These are phyloP conservation scores for Acanthosoma haemorrhoidale DNA, from an alignment of 2,888 invertebrate genomes.

Conservation along the genomic window DNA sequence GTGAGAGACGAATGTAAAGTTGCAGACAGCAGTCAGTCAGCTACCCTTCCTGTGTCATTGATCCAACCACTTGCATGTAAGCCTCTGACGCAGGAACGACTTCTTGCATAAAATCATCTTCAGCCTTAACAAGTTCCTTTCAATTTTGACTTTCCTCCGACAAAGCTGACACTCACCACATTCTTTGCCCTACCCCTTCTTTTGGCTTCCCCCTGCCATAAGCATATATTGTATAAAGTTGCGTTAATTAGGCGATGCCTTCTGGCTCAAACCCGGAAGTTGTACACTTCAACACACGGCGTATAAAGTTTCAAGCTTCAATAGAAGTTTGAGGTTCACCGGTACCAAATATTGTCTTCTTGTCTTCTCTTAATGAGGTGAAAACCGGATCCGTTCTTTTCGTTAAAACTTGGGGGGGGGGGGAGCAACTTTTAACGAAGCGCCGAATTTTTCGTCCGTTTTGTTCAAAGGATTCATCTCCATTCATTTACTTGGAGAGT, in stretches of 20 bases:
- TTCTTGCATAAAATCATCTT: too few relatives aligned
- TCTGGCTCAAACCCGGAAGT: neutral
- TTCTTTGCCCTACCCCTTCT: too few relatives aligned
- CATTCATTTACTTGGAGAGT: neutral
- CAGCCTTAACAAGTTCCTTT: too few relatives aligned
- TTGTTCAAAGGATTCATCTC: neutral
- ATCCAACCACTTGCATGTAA: too few relatives aligned
- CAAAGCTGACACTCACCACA: neutral
- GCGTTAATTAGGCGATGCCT: neutral
- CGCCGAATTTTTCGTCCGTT: conserved; percentile 1
- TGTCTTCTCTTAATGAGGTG: conserved; percentile 12
- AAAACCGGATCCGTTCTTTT: conserved; percentile 5
- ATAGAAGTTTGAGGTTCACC: neutral
- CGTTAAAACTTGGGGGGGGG: neutral
- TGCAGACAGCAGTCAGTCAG: too few relatives aligned
- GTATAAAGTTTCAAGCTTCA: neutral
- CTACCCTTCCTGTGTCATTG: too few relatives aligned
- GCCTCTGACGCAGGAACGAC: too few relatives aligned
- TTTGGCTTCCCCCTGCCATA: too few relatives aligned
- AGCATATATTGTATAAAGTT: conserved; percentile 11
- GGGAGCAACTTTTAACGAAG: conserved; percentile 9
- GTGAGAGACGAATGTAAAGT: too few relatives aligned
- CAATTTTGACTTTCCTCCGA: too few relatives aligned
- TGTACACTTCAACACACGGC: neutral
- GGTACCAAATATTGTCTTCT: conserved; percentile 11